Evolutionary conservation across 2,113 vertebrate species (phyloP), one percentile per base, ranked within the genome.

Genomic region (Callaeas wilsoni): DNA sequence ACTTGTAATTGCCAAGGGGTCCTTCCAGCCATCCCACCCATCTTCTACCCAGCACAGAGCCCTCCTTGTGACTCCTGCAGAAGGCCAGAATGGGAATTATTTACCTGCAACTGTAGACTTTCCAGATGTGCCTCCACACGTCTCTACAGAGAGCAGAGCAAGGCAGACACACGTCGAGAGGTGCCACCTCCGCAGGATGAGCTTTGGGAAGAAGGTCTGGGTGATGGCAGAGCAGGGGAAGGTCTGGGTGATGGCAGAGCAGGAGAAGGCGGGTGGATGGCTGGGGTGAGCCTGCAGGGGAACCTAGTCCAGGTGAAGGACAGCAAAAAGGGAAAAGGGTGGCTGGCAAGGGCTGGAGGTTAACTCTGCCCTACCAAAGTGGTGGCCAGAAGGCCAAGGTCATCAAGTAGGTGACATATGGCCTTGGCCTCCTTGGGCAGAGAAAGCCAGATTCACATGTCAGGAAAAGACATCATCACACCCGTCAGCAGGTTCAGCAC

Each of bases 151-250:
- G 35, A 75, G 69, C 47, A 73, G 69, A 64, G 27, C 42, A 6
- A 12, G 41, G 76, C 41, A 68, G 46, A 25, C 0, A 13, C 27
- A 5, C 0, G 0, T 9, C 0, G 1, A 71, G 53, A 57, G 13
- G 23, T 13, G 46, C 32, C 37, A 41, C 6, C 32, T 64, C 67
- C 0, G 0, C 9, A 37, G 35, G 32, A 27, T 9, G 52, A 62
- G 35, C 60, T 74, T 29, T 55, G 52, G 33, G 60, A 67, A 46
- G 69, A 20, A 39, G 33, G 10, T 62, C 55, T 67, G 60, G 74
- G 47, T 33, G 59, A 52, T 9, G 32, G n/a, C n/a, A 71, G 59
- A 42, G n/a, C n/a, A n/a, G n/a, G n/a, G n/a, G 69, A 20, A 39
- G 33, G 10, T 62, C 55, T 67, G 60, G 74, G 47, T 33, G 59